Conservation (phyloP, 1,140 invertebrate species). For the Thaumetopoea pityocampa region DNA sequence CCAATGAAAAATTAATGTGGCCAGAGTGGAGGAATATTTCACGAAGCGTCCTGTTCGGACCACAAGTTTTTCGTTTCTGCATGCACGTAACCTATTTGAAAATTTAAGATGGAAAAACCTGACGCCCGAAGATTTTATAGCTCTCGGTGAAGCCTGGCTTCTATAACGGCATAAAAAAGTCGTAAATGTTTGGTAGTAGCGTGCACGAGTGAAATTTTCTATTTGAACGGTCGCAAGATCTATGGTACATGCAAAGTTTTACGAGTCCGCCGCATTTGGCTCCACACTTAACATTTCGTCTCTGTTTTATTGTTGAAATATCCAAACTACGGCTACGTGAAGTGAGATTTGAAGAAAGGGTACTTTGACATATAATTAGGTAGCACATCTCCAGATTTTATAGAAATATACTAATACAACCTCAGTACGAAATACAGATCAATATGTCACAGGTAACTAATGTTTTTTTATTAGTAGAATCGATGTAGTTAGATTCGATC, state of each 20-base stretch:
- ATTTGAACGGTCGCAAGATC: conserved; percentile 35
- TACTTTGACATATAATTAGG: conserved; percentile 7
- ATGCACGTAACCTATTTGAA: conserved; percentile 15
- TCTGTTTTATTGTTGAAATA: conserved; percentile 23
- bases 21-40: conserved; percentile 14
- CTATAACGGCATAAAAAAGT: conserved; percentile 46
- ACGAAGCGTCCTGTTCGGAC: conserved; percentile 14
- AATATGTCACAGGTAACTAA: too few species aligned
- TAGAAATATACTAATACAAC: too few species aligned
- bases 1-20: conserved; percentile 15
- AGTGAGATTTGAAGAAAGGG: conserved; percentile 15
- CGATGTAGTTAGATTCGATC: too few species aligned
- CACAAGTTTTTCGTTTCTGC: conserved; percentile 14
- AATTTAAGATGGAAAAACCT: conserved; percentile 27
- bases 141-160: conserved; percentile 35
- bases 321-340: conserved; percentile 24
- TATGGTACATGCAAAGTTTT: conserved; percentile 48
- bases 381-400: too few species aligned
- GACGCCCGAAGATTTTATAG: conserved; percentile 40
- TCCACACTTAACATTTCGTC: conserved; percentile 21
- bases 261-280: conserved; percentile 29
- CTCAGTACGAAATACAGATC: too few species aligned
- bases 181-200: conserved; percentile 46
- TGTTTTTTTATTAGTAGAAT: too few species aligned
- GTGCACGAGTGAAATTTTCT: conserved; percentile 47